A percentile compares a stretch with the other conserved stretches of the same genome.
phyloP scores from a whole-genome alignment of 2,888 invertebrate species.

The Hesperia comma region DNA sequence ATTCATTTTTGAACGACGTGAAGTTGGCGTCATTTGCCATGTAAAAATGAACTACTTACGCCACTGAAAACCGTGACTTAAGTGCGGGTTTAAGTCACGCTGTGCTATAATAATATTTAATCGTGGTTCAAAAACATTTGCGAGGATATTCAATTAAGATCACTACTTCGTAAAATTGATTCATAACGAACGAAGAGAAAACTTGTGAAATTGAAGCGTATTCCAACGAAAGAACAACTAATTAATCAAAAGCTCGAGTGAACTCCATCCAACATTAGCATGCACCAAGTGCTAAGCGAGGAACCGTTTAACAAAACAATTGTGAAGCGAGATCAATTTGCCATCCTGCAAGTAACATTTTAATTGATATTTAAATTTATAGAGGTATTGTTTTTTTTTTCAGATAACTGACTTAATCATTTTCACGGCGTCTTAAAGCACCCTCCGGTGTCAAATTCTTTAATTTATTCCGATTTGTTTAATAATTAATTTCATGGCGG shows the following conservation, averaged over 20 bases:
- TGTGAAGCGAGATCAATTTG: conserved; percentile 32
- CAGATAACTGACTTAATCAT: conserved; percentile 15
- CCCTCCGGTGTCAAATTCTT: neutral
- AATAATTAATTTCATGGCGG: neutral
- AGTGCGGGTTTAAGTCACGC: no score
- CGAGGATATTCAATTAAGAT: conserved; percentile 2
- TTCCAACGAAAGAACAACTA: conserved; percentile 21
- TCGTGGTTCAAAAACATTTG: neutral
- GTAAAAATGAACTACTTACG: no score
- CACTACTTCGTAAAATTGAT: conserved; percentile 9
- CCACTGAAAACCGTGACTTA: no score
- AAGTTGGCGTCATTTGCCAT: no score
- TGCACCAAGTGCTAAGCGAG: conserved; percentile 21
- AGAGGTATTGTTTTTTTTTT: conserved; percentile 15
- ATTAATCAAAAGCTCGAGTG: conserved; percentile 30
- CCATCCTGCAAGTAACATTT: conserved; percentile 27
- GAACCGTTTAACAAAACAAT: conserved; percentile 28
- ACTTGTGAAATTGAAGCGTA: conserved; percentile 22
- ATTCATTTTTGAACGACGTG: no score
- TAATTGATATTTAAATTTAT: conserved; percentile 34
- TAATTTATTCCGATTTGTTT: conserved; percentile 8
- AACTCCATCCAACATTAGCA: conserved; percentile 30
- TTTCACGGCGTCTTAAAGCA: neutral
- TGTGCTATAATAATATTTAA: no score
- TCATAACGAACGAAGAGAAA: conserved; percentile 13